Evolutionary conservation across 2,888 invertebrate genomes (phyloP), one percentile per base, ranked within the genome.

Genomic region (Tipula vernalis): DNA sequence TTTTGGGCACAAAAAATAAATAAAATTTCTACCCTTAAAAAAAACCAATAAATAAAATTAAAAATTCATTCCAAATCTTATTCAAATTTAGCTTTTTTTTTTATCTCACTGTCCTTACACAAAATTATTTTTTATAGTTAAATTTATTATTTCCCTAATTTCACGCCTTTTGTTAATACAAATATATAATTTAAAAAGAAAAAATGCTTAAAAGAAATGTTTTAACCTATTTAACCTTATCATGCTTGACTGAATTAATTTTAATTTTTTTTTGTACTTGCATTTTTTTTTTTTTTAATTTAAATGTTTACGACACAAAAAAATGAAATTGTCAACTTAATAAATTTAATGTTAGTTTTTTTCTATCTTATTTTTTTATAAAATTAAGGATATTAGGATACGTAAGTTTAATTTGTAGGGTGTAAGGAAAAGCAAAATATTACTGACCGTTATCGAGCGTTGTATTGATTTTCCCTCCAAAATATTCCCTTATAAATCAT

Each of bases 151-250:
- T 84, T 84, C 41, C 84, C 84, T 84, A 84, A 84, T 84, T 84
- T 84, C 84, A 84, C 84, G 84, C 84, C 84, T 84, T 84, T 84
- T 84, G 84, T 84, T 84, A 41, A 84, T 39, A 84, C 41, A 84
- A 84, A 84, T 84, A 84, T 84, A 15, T 51, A n/a, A 51, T 15
- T 51, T 15, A 15, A 84, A 84, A 83, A 83, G 28, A 12, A 12
- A 83, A 83, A 39, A 84, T 15, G 0, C 28, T 57, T 57, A 83
- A 83, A 83, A 84, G n/a, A 84, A 84, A 84, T 84, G 41, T 41
- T 84, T 84, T 84, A 41, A 84, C 84, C 84, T 84, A 10, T n/a
- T 18, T 84, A 84, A 84, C 41, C 84, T 84, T 84, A 84, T 84
- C 36, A 84, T 41, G 84, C 84, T 39, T 84, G 84, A 84, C 36